A percentile compares a stretch with the other conserved stretches of the same genome.
phyloP scores from a whole-genome alignment of 2,888 invertebrate species.

The Perithous albicinctus region DNA sequence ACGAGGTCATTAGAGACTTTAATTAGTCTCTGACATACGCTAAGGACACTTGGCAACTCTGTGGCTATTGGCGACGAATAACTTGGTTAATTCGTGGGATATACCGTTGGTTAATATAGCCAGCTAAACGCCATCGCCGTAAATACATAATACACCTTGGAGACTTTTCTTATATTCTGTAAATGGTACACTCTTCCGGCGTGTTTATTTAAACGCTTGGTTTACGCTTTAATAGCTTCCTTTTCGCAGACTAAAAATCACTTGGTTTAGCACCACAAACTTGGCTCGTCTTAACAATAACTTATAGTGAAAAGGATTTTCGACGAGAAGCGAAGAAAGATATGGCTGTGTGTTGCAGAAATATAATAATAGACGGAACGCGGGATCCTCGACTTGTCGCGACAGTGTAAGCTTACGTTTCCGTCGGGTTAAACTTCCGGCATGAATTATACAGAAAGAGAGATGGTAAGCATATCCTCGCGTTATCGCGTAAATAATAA shows the following conservation, averaged over 20 bases:
- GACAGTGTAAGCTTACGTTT: no score
- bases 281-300: background rate
- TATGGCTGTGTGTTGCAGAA: no score
- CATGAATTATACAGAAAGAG: background rate
- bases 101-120: background rate
- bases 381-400: no score
- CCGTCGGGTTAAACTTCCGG: no score
- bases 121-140: conserved; percentile 1
- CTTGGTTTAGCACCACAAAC: background rate
- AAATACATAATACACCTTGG: conserved; percentile 11
- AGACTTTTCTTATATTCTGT: background rate
- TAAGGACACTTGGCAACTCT: background rate
- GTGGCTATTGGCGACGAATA: background rate
- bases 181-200: background rate
- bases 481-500: no score
- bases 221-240: background rate
- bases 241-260: background rate
- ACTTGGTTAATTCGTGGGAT: conserved; percentile 3
- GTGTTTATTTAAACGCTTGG: background rate
- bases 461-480: background rate
- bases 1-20: conserved; percentile 2
- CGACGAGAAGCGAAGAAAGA: no score
- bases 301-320: no score
- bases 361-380: no score
- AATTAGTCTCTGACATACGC: background rate